These are phyloP conservation scores for Etheostoma nigrum DNA, from an alignment of 2,797 vertebrate genomes.

Conservation along the genomic window DNA sequence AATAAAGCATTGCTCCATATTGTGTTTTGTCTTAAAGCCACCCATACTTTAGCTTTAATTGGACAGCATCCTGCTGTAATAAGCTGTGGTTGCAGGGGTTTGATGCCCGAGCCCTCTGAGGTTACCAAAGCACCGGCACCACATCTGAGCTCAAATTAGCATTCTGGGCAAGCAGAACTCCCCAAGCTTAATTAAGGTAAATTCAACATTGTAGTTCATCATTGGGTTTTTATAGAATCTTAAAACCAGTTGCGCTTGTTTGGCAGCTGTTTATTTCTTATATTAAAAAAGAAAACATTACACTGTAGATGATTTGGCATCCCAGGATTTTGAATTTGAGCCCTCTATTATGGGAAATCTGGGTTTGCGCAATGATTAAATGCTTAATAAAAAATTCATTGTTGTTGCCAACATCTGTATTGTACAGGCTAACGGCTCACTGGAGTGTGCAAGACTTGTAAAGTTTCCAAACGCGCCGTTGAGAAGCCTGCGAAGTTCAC, in stretches of 20 bases:
- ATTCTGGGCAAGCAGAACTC: slow-evolving; percentile 81
- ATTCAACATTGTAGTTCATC: slow-evolving; percentile 84
- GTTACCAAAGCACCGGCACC: slow-evolving; percentile 69
- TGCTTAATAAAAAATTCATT: slow-evolving; percentile 97
- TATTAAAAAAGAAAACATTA: slow-evolving; percentile 88
- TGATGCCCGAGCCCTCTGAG: slow-evolving; percentile 77
- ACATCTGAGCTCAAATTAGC: slow-evolving; percentile 83
- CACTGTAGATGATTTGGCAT: slow-evolving; percentile 85
- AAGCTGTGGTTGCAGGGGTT: slow-evolving; percentile 73
- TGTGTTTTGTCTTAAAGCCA: slow-evolving; percentile 56
- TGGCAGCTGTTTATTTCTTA: slow-evolving; percentile 87
- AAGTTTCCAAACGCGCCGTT: slow-evolving; percentile 98
- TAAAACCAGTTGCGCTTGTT: slow-evolving; percentile 84
- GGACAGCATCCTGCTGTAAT: slow-evolving; percentile 68
- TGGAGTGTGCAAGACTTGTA: slow-evolving; percentile 99
- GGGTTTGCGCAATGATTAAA: slow-evolving; percentile 89
- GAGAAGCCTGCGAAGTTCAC: slow-evolving; percentile 99
- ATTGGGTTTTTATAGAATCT: slow-evolving; percentile 83
- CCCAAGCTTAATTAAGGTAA: slow-evolving; percentile 87
- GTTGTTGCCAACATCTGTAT: slow-evolving; percentile 99
- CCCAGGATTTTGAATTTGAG: slow-evolving; percentile 83
- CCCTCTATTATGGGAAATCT: slow-evolving; percentile 87
- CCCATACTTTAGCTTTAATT: slow-evolving; percentile 70
- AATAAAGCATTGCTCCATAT: slow-evolving; percentile 37
- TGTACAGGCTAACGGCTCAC: slow-evolving; percentile 97